Evolutionary conservation across 1,140 invertebrate species (phyloP).

Genomic region (Hydropsyche tenuis): DNA sequence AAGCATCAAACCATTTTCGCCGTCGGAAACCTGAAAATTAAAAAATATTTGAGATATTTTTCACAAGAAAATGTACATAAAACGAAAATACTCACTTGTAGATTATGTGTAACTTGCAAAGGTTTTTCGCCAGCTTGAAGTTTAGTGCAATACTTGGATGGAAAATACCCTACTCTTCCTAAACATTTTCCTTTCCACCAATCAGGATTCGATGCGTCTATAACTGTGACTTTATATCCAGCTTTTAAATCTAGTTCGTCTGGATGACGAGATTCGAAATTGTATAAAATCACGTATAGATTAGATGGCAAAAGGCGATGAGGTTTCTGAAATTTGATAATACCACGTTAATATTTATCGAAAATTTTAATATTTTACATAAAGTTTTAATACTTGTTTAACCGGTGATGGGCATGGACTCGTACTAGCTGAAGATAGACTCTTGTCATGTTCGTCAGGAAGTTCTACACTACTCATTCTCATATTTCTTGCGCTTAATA

Average conservation of each 20-base stretch:
- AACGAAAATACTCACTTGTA: constrained; percentile 58
- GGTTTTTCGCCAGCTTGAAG: constrained; percentile 88
- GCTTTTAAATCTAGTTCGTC: constrained; percentile 95
- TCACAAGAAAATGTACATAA: neutral
- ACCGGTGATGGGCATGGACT: constrained; percentile 90
- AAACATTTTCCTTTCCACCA: constrained; percentile 98
- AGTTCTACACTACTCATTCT: constrained; percentile 91
- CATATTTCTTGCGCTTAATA: constrained; percentile 80
- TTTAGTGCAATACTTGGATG: constrained; percentile 91
- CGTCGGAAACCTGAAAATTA: constrained; percentile 66
- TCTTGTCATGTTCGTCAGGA: constrained; percentile 86
- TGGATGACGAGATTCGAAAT: constrained; percentile 90
- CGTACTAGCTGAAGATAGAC: constrained; percentile 87
- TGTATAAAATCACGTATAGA: constrained; percentile 93
- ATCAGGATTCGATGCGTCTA: constrained; percentile 91
- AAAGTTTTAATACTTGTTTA: constrained; percentile 57
- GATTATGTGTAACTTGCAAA: constrained; percentile 79
- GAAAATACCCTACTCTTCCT: constrained; percentile 91
- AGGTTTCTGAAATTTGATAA: constrained; percentile 70
- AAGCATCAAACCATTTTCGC: constrained; percentile 69
- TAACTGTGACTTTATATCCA: constrained; percentile 93
- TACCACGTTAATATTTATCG: neutral
- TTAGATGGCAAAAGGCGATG: constrained; percentile 87
- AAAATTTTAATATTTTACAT: neutral
- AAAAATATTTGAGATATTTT: neutral